phyloP scores from a whole-genome alignment of 2,797 vertebrate genomes.

The Anguilla megastoma region DNA sequence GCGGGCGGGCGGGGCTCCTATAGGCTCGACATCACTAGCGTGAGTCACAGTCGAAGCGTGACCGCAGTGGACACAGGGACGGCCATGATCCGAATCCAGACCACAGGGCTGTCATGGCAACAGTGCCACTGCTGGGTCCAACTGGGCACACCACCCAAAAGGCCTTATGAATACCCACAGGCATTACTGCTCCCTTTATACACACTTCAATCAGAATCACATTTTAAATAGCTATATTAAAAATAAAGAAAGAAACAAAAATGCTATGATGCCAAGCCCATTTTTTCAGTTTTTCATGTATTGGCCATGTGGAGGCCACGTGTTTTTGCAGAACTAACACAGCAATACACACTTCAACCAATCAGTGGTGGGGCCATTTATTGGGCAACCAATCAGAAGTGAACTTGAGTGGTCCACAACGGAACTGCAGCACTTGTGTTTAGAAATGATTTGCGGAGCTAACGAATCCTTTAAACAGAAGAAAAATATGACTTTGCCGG shows the following conservation, averaged over 20 bases:
- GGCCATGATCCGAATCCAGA: not conserved
- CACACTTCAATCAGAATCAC: not conserved
- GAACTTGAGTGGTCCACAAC: too few relatives aligned
- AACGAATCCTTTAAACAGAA: too few relatives aligned
- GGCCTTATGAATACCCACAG: not conserved
- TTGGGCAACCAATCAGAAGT: too few relatives aligned
- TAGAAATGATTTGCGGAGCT: too few relatives aligned
- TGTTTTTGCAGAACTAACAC: too few relatives aligned
- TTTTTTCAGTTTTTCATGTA: not conserved
- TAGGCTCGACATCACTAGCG: not conserved
- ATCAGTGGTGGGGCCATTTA: too few relatives aligned
- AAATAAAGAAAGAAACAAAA: too few relatives aligned
- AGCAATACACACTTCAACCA: too few relatives aligned
- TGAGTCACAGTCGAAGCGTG: not conserved
- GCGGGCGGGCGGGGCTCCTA: not conserved
- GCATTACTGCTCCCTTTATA: not conserved
- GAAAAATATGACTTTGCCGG: not conserved
- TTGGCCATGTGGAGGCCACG: too few relatives aligned
- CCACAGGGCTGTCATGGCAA: not conserved
- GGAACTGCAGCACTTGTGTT: too few relatives aligned
- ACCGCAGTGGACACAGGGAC: not conserved
- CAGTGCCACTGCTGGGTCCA: not conserved
- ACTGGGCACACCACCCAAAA: not conserved
- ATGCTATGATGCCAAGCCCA: not conserved
- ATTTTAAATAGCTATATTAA: not conserved